These are phyloP conservation scores for Habropoda laboriosa DNA, from an alignment of 1,140 invertebrate species.

Conservation along the genomic window DNA sequence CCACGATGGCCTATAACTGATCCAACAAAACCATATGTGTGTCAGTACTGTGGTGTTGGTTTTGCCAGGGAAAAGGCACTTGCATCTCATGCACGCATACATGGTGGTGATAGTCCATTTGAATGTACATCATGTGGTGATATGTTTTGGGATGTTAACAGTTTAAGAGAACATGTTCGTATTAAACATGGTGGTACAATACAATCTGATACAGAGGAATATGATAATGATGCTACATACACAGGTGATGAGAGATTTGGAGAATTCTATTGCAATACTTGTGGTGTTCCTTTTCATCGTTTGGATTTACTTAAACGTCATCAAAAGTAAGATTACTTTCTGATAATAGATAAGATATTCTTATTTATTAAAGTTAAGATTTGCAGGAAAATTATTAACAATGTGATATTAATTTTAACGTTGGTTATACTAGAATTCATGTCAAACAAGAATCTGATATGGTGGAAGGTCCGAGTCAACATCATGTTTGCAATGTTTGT, in stretches of 20 bases:
- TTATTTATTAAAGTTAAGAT: not conserved
- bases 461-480: slow-evolving; percentile 79
- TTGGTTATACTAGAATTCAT: slow-evolving; percentile 73
- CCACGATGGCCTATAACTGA: slow-evolving; percentile 85
- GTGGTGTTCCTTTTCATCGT: slow-evolving; percentile 88
- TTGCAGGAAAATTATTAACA: slow-evolving; percentile 17
- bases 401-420: slow-evolving; percentile 45
- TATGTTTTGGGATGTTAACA: slow-evolving; percentile 88
- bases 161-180: slow-evolving; percentile 86
- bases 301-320: slow-evolving; percentile 88
- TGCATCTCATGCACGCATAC: slow-evolving; percentile 87
- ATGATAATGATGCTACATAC: slow-evolving; percentile 83
- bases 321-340: slow-evolving; percentile 79
- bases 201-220: slow-evolving; percentile 79
- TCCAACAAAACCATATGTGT: slow-evolving; percentile 89
- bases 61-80: slow-evolving; percentile 91
- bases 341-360: not conserved
- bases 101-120: slow-evolving; percentile 88
- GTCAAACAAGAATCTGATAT: slow-evolving; percentile 82
- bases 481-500: slow-evolving; percentile 88
- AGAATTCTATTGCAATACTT: slow-evolving; percentile 89
- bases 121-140: slow-evolving; percentile 90
- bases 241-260: slow-evolving; percentile 86
- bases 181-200: slow-evolving; percentile 82
- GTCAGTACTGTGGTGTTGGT: slow-evolving; percentile 89